These are phyloP conservation scores for Tenebrosternarchus preto DNA, from an alignment of 2,113 vertebrate genomes.

Conservation along the genomic window DNA sequence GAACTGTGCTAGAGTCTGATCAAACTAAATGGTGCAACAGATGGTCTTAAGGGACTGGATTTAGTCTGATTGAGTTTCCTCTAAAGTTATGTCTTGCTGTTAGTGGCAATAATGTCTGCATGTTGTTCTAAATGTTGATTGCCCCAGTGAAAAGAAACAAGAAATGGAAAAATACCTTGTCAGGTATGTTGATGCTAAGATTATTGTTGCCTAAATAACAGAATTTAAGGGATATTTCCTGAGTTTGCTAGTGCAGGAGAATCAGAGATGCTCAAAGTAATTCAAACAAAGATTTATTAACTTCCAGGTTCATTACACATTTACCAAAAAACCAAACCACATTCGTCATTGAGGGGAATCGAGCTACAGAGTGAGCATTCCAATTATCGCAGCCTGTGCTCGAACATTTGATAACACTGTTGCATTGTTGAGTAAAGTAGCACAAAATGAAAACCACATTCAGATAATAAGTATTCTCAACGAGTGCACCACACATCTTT, in stretches of 20 bases:
- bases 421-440: conserved; percentile 80
- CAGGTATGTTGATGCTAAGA: background rate
- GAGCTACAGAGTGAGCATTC: conserved; percentile 69
- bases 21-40: background rate
- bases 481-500: conserved; percentile 66
- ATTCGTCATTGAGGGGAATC: conserved; percentile 70
- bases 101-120: conserved; percentile 19
- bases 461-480: conserved; percentile 78
- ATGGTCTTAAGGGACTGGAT: conserved; percentile 7
- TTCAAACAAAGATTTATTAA: conserved; percentile 49
- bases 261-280: too few relatives aligned
- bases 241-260: too few relatives aligned
- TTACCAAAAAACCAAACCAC: conserved; percentile 75
- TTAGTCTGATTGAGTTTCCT: conserved; percentile 1
- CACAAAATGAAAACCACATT: conserved; percentile 78
- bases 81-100: conserved; percentile 21
- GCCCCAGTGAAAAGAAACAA: background rate
- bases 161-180: conserved; percentile 10
- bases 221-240: background rate
- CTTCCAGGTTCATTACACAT: conserved; percentile 72
- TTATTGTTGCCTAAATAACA: background rate
- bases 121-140: background rate
- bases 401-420: conserved; percentile 83
- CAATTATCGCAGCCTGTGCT: conserved; percentile 81
- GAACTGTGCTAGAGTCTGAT: conserved; percentile 16